Conservation (phyloP, 1,140 invertebrate species). For the Trichoplusia ni region DNA sequence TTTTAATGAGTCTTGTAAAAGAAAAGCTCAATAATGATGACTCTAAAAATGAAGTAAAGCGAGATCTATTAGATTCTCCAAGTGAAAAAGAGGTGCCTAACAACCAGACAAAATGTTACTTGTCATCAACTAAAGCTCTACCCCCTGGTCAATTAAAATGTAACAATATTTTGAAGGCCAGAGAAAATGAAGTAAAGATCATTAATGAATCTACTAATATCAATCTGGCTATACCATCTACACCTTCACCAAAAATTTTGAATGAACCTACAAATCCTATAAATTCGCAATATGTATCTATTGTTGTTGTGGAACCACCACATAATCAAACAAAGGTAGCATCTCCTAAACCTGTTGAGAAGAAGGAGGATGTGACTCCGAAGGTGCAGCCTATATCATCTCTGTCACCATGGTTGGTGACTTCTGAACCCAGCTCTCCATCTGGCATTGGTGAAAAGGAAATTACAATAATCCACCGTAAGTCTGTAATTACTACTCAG, state of each 20-base stretch:
- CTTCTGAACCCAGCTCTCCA: conserved; percentile 85
- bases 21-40: conserved; percentile 83
- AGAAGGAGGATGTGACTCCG: conserved; percentile 61
- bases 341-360: conserved; percentile 60
- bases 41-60: conserved; percentile 83
- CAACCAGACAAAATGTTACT: conserved; percentile 84
- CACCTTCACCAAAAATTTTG: conserved; percentile 74
- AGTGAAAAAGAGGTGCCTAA: conserved; percentile 84
- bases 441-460: conserved; percentile 85
- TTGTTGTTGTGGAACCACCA: conserved; percentile 82
- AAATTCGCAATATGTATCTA: conserved; percentile 82
- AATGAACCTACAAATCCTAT: conserved; percentile 74
- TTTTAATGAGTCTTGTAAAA: conserved; percentile 78
- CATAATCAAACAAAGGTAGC: conserved; percentile 64
- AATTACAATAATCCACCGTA: conserved; percentile 85
- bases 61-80: conserved; percentile 81
- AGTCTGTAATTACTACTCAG: conserved; percentile 93
- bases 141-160: conserved; percentile 95
- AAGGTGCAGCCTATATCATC: conserved; percentile 78
- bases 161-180: conserved; percentile 97
- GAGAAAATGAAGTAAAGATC: conserved; percentile 77
- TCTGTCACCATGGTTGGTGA: conserved; percentile 90
- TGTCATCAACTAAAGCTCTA: conserved; percentile 85
- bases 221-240: conserved; percentile 68
- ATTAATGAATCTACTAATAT: conserved; percentile 74